These are phyloP conservation scores for Coenobita brevimanus DNA, from an alignment of 1,140 invertebrate species.

Conservation along the genomic window DNA sequence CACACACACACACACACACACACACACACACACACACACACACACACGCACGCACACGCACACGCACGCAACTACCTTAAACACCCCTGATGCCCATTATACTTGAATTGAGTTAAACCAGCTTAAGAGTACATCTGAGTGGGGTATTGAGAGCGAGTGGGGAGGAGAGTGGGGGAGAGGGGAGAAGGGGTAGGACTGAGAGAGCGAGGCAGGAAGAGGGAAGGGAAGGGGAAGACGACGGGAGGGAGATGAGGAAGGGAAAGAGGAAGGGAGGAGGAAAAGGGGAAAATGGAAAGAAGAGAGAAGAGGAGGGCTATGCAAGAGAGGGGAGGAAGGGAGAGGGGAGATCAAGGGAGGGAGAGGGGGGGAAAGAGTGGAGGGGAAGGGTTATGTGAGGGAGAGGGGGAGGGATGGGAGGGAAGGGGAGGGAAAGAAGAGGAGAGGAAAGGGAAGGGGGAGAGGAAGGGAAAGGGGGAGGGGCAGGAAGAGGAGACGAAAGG, in stretches of 20 bases:
- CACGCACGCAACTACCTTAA: too few relatives aligned
- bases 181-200: too few relatives aligned
- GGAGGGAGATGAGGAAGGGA: too few relatives aligned
- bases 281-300: neutral
- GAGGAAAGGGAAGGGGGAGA: conserved; percentile 1
- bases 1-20: neutral
- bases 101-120: too few relatives aligned
- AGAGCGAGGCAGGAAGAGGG: too few relatives aligned
- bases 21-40: conserved; percentile 25
- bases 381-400: neutral
- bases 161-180: too few relatives aligned
- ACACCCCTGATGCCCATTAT: too few relatives aligned
- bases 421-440: conserved; percentile 1
- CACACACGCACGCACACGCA: neutral
- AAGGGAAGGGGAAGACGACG: neutral
- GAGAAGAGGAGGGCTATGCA: neutral
- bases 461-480: neutral
- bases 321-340: too few relatives aligned
- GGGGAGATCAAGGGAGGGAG: neutral
- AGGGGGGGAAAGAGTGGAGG: neutral
- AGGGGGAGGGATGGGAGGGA: neutral
- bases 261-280: too few relatives aligned
- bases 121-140: too few relatives aligned
- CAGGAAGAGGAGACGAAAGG: neutral
- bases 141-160: too few relatives aligned